Evolutionary conservation across 2,797 vertebrate species (phyloP).

Genomic region (Trematocara caparti): DNA sequence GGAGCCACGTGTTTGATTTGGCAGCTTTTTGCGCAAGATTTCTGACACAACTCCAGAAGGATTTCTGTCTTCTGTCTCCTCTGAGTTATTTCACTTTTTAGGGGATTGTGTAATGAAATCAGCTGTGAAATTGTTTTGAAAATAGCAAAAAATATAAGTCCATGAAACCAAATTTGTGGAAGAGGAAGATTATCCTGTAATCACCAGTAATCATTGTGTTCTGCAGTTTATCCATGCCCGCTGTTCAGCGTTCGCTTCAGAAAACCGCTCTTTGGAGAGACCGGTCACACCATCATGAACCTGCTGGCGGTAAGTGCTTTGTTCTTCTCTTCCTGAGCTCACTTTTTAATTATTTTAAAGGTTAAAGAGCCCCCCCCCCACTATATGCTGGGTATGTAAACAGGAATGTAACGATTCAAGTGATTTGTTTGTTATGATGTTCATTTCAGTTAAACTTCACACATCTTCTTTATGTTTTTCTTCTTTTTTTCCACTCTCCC

Average conservation of each 20-base stretch:
- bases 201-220: slow-evolving; percentile 3
- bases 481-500: not conserved
- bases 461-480: accelerated
- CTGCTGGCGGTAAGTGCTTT: slow-evolving; percentile 89
- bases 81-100: not conserved
- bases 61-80: not conserved
- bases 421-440: not conserved
- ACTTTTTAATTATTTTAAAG: not conserved
- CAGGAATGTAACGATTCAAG: not conserved
- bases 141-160: not conserved
- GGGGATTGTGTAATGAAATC: not conserved
- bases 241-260: slow-evolving; percentile 97
- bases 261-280: slow-evolving; percentile 97
- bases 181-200: not conserved
- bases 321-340: not conserved
- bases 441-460: not conserved
- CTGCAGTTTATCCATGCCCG: slow-evolving; percentile 95
- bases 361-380: not conserved
- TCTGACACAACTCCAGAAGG: not conserved
- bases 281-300: slow-evolving; percentile 99
- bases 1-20: not conserved
- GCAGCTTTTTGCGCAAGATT: not conserved
- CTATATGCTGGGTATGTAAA: not conserved
- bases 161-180: not conserved
- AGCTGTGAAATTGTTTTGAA: not conserved